A percentile compares a stretch with the other conserved stretches of the same genome.
phyloP scores from a whole-genome alignment of 1,140 invertebrate genomes.

The Halictus rubicundus region DNA sequence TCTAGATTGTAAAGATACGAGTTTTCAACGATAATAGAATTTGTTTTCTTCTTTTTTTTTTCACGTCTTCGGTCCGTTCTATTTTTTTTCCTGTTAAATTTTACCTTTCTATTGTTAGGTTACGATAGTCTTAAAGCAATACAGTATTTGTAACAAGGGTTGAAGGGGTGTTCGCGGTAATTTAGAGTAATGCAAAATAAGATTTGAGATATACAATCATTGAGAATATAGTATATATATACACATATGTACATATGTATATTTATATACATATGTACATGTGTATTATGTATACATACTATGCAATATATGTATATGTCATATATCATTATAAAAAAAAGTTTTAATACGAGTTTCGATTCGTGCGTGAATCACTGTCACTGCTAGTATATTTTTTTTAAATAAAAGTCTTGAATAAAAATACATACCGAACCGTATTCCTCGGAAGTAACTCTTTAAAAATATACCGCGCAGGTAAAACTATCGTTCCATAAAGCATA shows the following conservation, averaged over 20 bases:
- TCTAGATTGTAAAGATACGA: not conserved
- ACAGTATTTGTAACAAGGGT: constrained; percentile 54
- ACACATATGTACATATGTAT: not conserved
- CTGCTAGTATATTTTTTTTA: constrained; percentile 55
- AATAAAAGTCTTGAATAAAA: constrained; percentile 47
- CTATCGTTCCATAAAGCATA: constrained; percentile 27
- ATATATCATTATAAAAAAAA: constrained; percentile 19
- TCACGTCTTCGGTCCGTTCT: not conserved
- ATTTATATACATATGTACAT: not conserved
- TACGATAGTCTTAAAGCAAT: constrained; percentile 54
- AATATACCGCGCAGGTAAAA: constrained; percentile 25
- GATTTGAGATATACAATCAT: constrained; percentile 47
- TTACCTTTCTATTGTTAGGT: constrained; percentile 22
- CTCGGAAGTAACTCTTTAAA: constrained; percentile 3
- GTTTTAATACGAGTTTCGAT: constrained; percentile 24
- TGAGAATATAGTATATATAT: constrained; percentile 18
- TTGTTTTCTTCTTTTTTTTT: not conserved
- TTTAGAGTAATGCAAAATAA: constrained; percentile 43
- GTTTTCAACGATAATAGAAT: not conserved
- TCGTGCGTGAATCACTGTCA: constrained; percentile 17
- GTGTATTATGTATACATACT: not conserved
- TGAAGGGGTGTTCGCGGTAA: constrained; percentile 38
- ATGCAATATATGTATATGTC: constrained; percentile 35
- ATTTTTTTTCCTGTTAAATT: not conserved
- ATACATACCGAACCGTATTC: constrained; percentile 2